These are phyloP conservation scores for Cathartes aura DNA, from an alignment of 2,113 vertebrate species.

Conservation along the genomic window DNA sequence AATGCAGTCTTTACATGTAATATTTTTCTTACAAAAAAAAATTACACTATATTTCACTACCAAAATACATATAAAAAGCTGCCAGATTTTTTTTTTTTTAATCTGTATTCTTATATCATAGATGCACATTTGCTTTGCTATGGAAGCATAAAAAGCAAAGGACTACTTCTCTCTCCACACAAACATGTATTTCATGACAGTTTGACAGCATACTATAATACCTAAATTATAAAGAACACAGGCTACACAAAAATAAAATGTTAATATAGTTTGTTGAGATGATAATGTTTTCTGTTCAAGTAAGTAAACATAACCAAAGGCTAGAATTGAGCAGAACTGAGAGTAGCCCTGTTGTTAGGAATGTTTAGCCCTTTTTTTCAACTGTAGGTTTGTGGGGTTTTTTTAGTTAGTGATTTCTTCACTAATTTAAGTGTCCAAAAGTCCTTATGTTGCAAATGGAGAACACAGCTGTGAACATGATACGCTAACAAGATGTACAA, in stretches of 20 bases:
- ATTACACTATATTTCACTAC: neutral
- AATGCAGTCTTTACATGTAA: neutral
- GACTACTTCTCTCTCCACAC: neutral
- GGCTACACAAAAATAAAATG: neutral
- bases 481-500: neutral
- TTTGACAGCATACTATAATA: neutral
- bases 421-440: neutral
- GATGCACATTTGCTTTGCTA: neutral
- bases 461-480: neutral
- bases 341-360: neutral
- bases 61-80: neutral
- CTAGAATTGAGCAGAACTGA: neutral
- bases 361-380: neutral
- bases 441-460: neutral
- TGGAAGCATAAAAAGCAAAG: neutral
- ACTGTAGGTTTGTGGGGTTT: rapidly evolving
- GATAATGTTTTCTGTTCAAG: neutral
- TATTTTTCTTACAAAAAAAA: neutral
- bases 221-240: neutral
- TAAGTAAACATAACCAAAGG: neutral
- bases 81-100: neutral
- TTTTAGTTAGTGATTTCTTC: neutral
- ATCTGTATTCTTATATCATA: neutral
- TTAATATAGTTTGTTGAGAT: neutral
- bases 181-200: neutral